Conservation (phyloP, 2,113 vertebrate genomes). For the Ramphastos sulfuratus region DNA sequence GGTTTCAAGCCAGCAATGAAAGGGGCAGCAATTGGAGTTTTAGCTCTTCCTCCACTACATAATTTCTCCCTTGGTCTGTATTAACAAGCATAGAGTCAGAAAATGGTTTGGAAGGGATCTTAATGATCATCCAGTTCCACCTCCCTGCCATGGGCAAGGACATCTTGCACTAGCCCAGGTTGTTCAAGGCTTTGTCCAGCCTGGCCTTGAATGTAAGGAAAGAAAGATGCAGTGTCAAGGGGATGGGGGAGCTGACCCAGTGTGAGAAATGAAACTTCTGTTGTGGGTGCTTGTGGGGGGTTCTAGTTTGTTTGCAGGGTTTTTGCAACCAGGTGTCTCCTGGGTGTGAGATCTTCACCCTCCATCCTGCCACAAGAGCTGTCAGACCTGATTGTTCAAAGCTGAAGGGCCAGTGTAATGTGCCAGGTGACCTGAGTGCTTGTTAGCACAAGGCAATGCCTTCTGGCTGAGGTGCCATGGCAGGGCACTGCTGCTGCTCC, state of each 20-base stretch:
- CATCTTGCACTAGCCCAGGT: too few relatives aligned
- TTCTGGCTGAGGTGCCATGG: neutral
- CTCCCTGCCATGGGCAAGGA: too few relatives aligned
- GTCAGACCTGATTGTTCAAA: neutral
- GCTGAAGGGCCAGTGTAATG: neutral
- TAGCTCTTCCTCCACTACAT: neutral
- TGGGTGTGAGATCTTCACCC: neutral
- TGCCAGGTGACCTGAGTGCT: neutral
- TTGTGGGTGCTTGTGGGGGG: neutral
- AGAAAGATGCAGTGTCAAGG: neutral
- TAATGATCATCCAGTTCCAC: too few relatives aligned
- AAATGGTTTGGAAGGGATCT: too few relatives aligned
- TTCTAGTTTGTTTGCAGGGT: neutral
- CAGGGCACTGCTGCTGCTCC: neutral
- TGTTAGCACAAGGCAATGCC: neutral
- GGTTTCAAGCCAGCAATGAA: constrained; percentile 13
- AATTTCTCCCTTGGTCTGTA: neutral
- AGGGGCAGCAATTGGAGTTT: neutral
- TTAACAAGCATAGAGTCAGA: neutral
- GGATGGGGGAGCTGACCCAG: neutral
- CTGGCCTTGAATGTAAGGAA: neutral
- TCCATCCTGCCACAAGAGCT: neutral
- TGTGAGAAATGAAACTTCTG: neutral
- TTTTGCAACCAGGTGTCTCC: neutral
- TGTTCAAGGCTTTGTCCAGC: too few relatives aligned